phyloP scores from a whole-genome alignment of 2,113 vertebrate species.

The Aegotheles bennettii region DNA sequence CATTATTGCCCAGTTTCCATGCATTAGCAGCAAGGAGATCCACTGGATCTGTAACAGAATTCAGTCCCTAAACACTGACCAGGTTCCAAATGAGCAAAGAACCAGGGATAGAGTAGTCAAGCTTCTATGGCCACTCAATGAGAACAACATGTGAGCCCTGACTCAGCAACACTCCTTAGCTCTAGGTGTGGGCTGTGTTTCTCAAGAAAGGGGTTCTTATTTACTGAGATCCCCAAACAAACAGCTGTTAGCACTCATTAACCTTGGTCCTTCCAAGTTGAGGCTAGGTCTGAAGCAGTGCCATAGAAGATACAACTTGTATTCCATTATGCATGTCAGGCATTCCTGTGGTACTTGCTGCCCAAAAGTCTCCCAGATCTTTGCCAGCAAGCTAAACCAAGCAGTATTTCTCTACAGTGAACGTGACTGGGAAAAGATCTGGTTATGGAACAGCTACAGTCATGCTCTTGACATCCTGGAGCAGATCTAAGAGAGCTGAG shows the following conservation, averaged over 20 bases:
- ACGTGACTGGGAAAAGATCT: neutral
- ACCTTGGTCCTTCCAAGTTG: neutral
- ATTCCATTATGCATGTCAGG: too few relatives aligned
- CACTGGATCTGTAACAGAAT: neutral
- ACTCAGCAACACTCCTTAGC: neutral
- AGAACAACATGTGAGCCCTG: fast-evolving
- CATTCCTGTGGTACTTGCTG: neutral
- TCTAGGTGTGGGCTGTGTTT: neutral
- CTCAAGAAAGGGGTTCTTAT: neutral
- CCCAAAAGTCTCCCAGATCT: neutral
- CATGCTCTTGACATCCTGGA: too few relatives aligned
- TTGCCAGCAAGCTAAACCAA: neutral
- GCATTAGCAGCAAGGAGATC: neutral
- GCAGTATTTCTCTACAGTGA: fast-evolving
- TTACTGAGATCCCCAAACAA: neutral
- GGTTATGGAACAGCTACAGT: neutral
- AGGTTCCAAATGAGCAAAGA: neutral
- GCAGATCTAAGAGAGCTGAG: neutral
- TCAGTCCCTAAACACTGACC: neutral
- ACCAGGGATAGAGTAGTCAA: too few relatives aligned
- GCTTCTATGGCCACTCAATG: fast-evolving
- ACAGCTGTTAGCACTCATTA: neutral
- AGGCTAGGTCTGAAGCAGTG: neutral
- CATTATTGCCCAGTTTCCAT: neutral
- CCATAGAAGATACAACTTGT: neutral